Conservation (phyloP, 1,140 invertebrate species). For the Holcopasites calliopsidis region DNA sequence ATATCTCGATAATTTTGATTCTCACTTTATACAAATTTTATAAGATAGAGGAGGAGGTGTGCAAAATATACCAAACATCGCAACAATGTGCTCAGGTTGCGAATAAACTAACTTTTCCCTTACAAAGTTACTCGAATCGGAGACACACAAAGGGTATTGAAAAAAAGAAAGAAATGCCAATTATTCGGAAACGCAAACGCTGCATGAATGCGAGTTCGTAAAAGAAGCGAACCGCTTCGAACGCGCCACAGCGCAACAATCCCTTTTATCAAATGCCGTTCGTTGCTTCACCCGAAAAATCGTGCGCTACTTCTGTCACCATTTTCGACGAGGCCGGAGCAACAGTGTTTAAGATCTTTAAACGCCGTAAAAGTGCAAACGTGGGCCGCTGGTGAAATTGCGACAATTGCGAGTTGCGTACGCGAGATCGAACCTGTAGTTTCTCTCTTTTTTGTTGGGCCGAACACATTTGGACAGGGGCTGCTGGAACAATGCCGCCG, state of each 20-base stretch:
- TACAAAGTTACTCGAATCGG: background rate
- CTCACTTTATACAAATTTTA: too few relatives aligned
- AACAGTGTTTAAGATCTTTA: conserved; percentile 15
- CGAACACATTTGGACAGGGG: background rate
- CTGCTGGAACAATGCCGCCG: background rate
- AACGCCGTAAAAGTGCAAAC: conserved; percentile 8
- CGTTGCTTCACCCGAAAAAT: background rate
- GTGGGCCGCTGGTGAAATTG: background rate
- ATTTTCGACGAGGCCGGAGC: background rate
- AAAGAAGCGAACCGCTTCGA: background rate
- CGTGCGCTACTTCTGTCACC: background rate
- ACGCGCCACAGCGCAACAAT: background rate
- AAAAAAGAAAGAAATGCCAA: background rate
- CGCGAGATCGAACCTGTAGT: background rate
- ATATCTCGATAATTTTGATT: too few relatives aligned
- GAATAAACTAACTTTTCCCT: background rate
- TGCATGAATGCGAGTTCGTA: background rate
- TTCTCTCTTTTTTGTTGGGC: background rate
- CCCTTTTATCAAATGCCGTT: background rate
- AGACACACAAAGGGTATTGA: too few relatives aligned
- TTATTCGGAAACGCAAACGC: background rate
- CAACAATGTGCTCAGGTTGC: background rate
- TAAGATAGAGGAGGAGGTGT: background rate
- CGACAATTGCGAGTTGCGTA: background rate
- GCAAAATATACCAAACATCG: background rate